Percentiles rank a stretch among this genome's conserved stretches.
These are phyloP conservation scores for Sclerurus mexicanus DNA, from an alignment of 2,113 vertebrate species.

Conservation along the genomic window DNA sequence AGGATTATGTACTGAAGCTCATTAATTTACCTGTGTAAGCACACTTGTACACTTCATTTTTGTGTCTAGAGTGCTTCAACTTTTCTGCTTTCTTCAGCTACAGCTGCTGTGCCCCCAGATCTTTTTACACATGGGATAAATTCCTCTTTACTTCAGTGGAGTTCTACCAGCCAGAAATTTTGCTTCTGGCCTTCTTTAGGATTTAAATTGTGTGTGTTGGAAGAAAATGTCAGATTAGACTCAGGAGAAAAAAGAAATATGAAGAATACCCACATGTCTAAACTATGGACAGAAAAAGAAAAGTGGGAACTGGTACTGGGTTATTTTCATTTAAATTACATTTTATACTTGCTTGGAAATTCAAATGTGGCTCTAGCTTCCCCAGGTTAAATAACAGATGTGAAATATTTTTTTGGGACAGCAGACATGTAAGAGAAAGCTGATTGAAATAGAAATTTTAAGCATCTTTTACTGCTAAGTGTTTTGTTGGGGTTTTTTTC, in stretches of 20 bases:
- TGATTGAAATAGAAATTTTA: not conserved
- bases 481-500: not conserved
- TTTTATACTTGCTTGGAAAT: conserved; percentile 13
- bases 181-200: conserved; percentile 32
- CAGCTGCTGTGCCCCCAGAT: not conserved
- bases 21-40: not conserved
- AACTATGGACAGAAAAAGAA: not conserved
- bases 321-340: not conserved
- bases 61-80: not conserved
- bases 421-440: not conserved
- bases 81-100: conserved; percentile 1
- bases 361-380: not conserved
- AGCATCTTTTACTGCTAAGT: not conserved
- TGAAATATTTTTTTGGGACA: not conserved
- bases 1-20: not conserved
- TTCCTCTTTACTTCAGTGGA: not conserved
- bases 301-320: not conserved
- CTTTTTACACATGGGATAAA: not conserved
- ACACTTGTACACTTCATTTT: not conserved
- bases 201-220: conserved; percentile 5
- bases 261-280: not conserved
- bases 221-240: conserved; percentile 51
- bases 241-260: not conserved
- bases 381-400: not conserved
- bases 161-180: conserved; percentile 32